Base-by-base conservation (phyloP, 2,888 invertebrate genomes). In the Candidula unifasciata region DNA sequence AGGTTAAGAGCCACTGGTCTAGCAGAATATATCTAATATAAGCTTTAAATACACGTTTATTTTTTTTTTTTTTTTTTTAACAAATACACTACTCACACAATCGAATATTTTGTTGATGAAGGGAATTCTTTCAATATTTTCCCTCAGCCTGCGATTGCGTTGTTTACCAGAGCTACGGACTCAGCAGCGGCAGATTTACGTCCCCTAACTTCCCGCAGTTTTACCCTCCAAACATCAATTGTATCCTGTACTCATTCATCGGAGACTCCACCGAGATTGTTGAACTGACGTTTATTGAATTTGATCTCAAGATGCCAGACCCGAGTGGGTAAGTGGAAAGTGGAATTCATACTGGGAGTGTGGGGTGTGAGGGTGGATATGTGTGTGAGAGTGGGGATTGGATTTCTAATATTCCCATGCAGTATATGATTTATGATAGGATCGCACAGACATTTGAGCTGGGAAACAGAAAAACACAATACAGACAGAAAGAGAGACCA, bases 181-280 rank as follows among this genome's bases (percentile, higher is more conserved):
- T 96, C 96, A 94, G 96, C 89, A 86, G 89, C 66, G 97, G 97
- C 87, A 95, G 95, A 76, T 97, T 97, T 95, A 96, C 96, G 92
- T 97, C 97, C 90, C 97, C 97, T 30, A 96, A 97, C 94, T 97
- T 96, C 94, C 97, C 97, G 5, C 95, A 95, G 87, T 95, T 96
- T 85, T 97, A 97, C 94, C 96, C 96, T 13, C 93, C 95, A 85
- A 95, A 96, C 91, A 95, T 96, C 93, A 96, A 96, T 94, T 97
- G 97, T 93, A 95, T 97, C 80, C 95, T 97, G 82, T 97, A 97
- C 95, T 96, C 96, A 60, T 97, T 97, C 94, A 95, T 96, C 90
- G 97, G 96, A 1, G 96, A 95, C 86, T 95, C 96, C 30, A 96
- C 96, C 92, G 96, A 97, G 94, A 96, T 97, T 91, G 96, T 97